Evolutionary conservation across 2,888 invertebrate genomes (phyloP), one percentile per base, ranked within the genome.

Genomic region (Lasioglossum zephyrum): DNA sequence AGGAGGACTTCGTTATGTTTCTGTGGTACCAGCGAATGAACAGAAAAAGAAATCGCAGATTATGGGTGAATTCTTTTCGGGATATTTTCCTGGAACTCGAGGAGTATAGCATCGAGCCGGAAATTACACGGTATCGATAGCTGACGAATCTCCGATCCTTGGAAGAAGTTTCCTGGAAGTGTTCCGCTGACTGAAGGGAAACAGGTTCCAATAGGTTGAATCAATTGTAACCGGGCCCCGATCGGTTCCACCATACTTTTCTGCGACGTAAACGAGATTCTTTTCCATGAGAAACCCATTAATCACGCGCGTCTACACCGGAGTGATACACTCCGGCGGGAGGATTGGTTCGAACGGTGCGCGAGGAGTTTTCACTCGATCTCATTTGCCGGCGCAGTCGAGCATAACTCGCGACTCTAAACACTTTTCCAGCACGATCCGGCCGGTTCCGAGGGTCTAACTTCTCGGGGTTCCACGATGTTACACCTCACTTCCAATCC

Each of bases 351-450:
- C 73, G 79, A 86, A 84, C 75, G 88, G 82, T 77, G 85, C 82
- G 79, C 87, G 75, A 85, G 73, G 84, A 81, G 86, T 88, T 91
- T 91, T 91, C 91, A 84, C 86, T 85, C 90, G 87, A 91, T 91
- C 91, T 91, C 91, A 91, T 91, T 91, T 91, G 90, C 90, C 83
- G 90, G 85, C 77, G 87, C 88, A 89, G 78, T 77, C 86, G 84
- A 82, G 88, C 91, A 91, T 87, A 86, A 91, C 89, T 87, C 84
- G 81, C 80, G 87, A 90, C 82, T 84, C 90, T 90, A 91, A 91
- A 91, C 90, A 91, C 90, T 91, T 87, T 89, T 88, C 90, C 85
- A 82, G 83, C 77, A 84, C 79, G 86, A 91, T 89, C 80, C 84
- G 72, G 80, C 39, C 84, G 73, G 79, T n/a, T 72, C 73, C 82